Evolutionary conservation across 2,888 invertebrate species (phyloP).

Genomic region (Mesoligia furuncula): DNA sequence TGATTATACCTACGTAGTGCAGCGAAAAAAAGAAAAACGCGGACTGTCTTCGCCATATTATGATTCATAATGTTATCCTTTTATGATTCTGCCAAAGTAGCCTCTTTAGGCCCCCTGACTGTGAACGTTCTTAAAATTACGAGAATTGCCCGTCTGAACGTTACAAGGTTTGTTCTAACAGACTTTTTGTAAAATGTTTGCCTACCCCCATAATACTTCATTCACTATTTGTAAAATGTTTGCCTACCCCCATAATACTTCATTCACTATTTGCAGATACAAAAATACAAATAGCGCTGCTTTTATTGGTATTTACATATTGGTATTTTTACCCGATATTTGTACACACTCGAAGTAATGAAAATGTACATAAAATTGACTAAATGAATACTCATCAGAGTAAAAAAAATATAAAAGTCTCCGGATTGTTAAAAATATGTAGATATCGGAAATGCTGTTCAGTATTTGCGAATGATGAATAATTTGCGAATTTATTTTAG

Average conservation of each 20-base stretch:
- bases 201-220: neutral
- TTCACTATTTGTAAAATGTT: neutral
- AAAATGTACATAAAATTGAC: constrained; percentile 54
- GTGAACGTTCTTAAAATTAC: no score
- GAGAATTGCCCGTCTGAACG: no score
- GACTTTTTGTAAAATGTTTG: neutral
- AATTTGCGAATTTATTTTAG: no score
- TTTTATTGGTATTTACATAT: constrained; percentile 5
- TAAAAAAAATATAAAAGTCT: constrained; percentile 6
- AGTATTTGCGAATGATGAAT: neutral
- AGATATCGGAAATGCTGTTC: neutral
- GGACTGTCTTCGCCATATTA: no score
- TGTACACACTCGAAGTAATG: constrained; percentile 4
- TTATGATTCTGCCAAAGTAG: no score
- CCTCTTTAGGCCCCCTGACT: no score
- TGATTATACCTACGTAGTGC: no score
- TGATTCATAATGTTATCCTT: no score
- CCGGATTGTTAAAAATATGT: neutral
- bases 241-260: neutral
- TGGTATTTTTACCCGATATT: constrained; percentile 16
- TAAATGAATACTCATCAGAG: constrained; percentile 40
- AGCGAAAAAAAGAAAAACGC: no score
- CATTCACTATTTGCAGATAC: neutral
- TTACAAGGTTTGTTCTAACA: neutral
- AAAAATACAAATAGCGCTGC: neutral